Evolutionary conservation across 2,888 invertebrate species (phyloP), one percentile per base, ranked within the genome.

Genomic region (Thysanoteuthis rhombus): DNA sequence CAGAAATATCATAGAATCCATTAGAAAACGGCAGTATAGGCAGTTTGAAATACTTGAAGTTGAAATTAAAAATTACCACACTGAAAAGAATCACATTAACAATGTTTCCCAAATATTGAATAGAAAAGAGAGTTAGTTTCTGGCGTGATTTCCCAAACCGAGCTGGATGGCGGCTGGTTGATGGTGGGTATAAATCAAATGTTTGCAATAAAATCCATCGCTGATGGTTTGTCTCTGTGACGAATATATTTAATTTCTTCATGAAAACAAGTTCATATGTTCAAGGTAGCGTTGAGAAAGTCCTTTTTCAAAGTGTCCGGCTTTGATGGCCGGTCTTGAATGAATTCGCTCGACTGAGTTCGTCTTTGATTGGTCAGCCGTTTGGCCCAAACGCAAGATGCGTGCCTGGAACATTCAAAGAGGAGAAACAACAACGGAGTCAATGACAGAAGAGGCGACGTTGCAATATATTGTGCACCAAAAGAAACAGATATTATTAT

Each of bases 241-340:
- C 16, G 75, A n/a, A 75, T 16, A 75, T 75, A n/a, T 75, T 75
- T 75, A 75, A 75, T 75, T n/a, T 75, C 75, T n/a, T n/a, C n/a
- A 19, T 75, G n/a, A 75, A n/a, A n/a, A 75, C 75, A 12, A 16
- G n/a, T n/a, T 75, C 75, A 75, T 75, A 36, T 75, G 75, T 75
- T 75, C 75, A 75, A 75, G 75, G 75, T 75, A 75, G 75, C 75
- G 75, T 75, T 75, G 75, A 75, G n/a, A 75, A 75, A 75, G 75
- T 75, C 75, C 75, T 75, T 75, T 75, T n/a, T n/a, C n/a, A 10
- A n/a, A 75, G 19, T n/a, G 36, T n/a, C n/a, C 36, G n/a, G 2
- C n/a, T 75, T 75, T 75, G 75, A 75, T 75, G 75, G 75, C n/a
- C n/a, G n/a, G n/a, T 75, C 75, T 16, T 75, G n/a, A 75, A 75